A percentile compares a stretch with the other conserved stretches of the same genome.
phyloP scores from a whole-genome alignment of 2,888 invertebrate genomes.

The Blastobasis adustella region DNA sequence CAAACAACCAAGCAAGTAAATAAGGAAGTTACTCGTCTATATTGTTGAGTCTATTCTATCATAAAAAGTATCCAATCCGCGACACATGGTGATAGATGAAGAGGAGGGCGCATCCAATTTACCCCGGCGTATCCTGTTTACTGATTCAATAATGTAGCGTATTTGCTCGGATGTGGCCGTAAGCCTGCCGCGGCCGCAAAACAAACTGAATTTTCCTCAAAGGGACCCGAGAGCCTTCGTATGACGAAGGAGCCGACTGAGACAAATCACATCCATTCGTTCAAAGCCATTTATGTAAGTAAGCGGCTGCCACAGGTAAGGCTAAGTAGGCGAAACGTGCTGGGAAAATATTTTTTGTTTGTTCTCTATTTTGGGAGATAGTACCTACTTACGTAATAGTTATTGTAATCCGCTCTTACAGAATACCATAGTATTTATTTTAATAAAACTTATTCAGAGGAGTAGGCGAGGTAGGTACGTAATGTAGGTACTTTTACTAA shows the following conservation, averaged over 20 bases:
- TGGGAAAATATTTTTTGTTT: too few relatives aligned
- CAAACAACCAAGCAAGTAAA: too few relatives aligned
- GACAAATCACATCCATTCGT: slow-evolving; percentile 43
- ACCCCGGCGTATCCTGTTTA: slow-evolving; percentile 3
- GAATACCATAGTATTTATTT: too few relatives aligned
- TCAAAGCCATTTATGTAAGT: not conserved
- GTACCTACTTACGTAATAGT: too few relatives aligned
- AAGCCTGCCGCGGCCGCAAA: slow-evolving; percentile 11
- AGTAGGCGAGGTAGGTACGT: too few relatives aligned
- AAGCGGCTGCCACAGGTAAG: not conserved
- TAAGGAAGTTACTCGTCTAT: not conserved
- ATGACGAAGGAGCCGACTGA: slow-evolving; percentile 35
- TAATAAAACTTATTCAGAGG: too few relatives aligned
- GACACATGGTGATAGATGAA: not conserved
- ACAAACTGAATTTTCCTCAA: slow-evolving; percentile 6
- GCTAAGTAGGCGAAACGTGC: too few relatives aligned
- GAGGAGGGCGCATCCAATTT: slow-evolving; percentile 3
- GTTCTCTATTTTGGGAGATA: too few relatives aligned
- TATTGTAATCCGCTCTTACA: too few relatives aligned
- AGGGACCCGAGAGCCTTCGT: slow-evolving; percentile 5
- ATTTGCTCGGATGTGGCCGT: slow-evolving; percentile 17
- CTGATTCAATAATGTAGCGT: slow-evolving; percentile 10
- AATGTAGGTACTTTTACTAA: too few relatives aligned
- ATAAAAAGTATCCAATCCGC: not conserved
- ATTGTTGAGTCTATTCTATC: not conserved